Evolutionary conservation across 2,113 vertebrate genomes (phyloP).

Genomic region (Gopherus evgoodei): DNA sequence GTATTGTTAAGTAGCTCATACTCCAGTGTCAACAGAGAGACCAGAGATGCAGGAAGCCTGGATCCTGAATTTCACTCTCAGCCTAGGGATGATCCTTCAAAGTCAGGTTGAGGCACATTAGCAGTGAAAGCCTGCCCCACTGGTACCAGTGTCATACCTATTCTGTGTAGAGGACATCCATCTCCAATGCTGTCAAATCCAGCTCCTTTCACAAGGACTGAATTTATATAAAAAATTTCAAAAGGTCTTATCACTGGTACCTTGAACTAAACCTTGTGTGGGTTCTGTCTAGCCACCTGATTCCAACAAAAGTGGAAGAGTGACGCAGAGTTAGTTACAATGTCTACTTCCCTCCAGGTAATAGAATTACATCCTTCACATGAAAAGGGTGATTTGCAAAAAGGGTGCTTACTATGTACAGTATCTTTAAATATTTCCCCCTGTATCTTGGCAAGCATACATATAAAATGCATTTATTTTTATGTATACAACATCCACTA

Average conservation of each 20-base stretch:
- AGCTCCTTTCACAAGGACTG: neutral
- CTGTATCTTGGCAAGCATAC: neutral
- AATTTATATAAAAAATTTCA: neutral
- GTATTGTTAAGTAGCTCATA: neutral
- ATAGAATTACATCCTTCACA: neutral
- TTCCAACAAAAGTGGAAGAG: neutral
- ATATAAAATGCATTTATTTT: neutral
- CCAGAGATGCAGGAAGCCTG: neutral
- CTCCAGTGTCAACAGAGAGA: accelerated
- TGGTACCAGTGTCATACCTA: accelerated
- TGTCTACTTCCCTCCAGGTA: neutral
- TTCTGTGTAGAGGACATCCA: neutral
- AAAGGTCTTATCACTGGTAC: conserved; percentile 19
- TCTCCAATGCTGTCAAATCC: conserved; percentile 10
- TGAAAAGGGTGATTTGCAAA: neutral
- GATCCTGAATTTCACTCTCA: neutral
- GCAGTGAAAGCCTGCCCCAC: neutral
- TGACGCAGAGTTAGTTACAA: neutral
- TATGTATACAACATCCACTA: neutral
- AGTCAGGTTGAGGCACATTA: neutral
- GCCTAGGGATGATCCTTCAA: neutral
- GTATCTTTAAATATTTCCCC: neutral
- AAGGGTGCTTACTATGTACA: neutral
- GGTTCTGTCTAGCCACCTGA: conserved; percentile 35
- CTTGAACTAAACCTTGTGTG: conserved; percentile 44